These are phyloP conservation scores for Odontesthes bonariensis DNA, from an alignment of 2,113 vertebrate species.

Conservation along the genomic window DNA sequence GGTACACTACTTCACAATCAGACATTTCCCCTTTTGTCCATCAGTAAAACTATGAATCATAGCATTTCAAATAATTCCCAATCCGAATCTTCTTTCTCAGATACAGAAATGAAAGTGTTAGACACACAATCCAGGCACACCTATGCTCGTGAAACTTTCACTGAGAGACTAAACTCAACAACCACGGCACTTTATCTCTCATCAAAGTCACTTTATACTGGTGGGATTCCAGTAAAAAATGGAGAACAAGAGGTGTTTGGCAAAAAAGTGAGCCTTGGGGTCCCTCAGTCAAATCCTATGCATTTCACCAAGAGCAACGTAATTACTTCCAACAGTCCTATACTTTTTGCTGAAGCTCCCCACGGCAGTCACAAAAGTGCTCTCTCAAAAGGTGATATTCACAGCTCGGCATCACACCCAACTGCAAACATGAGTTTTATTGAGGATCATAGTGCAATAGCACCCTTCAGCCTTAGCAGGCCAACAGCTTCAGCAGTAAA, in stretches of 20 bases:
- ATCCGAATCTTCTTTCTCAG: slow-evolving; percentile 14
- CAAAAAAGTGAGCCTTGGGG: slow-evolving; percentile 2
- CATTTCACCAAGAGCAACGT: slow-evolving; percentile 31
- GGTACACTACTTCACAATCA: slow-evolving; percentile 12
- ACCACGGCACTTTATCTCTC: slow-evolving; percentile 19
- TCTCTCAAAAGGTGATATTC: slow-evolving; percentile 22
- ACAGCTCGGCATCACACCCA: slow-evolving; percentile 33
- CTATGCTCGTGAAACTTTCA: slow-evolving; percentile 2
- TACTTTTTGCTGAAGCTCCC: neutral
- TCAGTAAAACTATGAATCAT: slow-evolving; percentile 12
- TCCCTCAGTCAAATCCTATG: slow-evolving; percentile 18
- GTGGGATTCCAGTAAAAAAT: slow-evolving; percentile 5
- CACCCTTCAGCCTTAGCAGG: neutral
- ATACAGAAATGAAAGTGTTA: slow-evolving; percentile 9
- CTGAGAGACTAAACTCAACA: slow-evolving; percentile 10
- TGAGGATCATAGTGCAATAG: slow-evolving; percentile 12
- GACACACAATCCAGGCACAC: neutral
- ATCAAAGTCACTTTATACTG: slow-evolving; percentile 23
- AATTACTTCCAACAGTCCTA: slow-evolving; percentile 22
- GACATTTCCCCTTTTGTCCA: slow-evolving; percentile 5
- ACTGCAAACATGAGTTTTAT: slow-evolving; percentile 21
- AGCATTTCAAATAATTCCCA: slow-evolving; percentile 24
- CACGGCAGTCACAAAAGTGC: slow-evolving; percentile 12
- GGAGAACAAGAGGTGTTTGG: slow-evolving; percentile 7
- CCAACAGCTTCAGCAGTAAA: slow-evolving; percentile 23